phyloP scores from a whole-genome alignment of 2,113 vertebrate genomes.

The Chelonoidis abingdonii region DNA sequence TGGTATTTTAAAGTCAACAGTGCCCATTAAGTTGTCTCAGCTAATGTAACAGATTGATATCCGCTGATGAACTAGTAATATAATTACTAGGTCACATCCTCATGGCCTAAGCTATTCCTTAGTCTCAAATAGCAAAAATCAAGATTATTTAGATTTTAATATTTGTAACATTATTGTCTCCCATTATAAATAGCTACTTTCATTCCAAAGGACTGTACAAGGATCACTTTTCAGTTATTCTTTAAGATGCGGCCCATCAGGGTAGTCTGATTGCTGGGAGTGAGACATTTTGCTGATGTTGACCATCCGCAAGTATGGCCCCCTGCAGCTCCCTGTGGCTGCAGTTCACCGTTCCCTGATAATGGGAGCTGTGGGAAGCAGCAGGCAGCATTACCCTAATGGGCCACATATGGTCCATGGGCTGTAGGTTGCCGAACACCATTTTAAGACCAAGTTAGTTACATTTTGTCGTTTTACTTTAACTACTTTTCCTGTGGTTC shows the following conservation, averaged over 20 bases:
- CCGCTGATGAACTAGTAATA: neutral
- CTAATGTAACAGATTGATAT: neutral
- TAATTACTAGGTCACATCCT: neutral
- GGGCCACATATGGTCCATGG: too few relatives aligned
- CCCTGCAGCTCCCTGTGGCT: too few relatives aligned
- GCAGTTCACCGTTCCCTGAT: too few relatives aligned
- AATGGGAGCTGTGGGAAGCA: too few relatives aligned
- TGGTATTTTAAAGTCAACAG: neutral
- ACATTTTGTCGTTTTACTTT: neutral
- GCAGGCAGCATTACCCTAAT: too few relatives aligned
- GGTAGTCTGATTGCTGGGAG: too few relatives aligned
- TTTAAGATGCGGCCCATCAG: neutral
- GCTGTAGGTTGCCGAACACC: too few relatives aligned
- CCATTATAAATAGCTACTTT: neutral
- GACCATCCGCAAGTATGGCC: too few relatives aligned
- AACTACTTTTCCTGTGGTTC: neutral
- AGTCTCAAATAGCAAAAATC: neutral
- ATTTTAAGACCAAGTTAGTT: neutral
- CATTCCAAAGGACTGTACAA: neutral
- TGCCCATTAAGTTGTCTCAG: neutral
- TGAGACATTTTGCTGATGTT: too few relatives aligned
- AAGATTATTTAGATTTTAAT: neutral
- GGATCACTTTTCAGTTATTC: neutral
- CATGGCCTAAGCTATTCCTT: neutral
- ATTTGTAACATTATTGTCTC: neutral